Percentiles rank a stretch among this genome's conserved stretches.
Conservation (phyloP, 2,888 invertebrate genomes). For the Stenodema calcarata region DNA sequence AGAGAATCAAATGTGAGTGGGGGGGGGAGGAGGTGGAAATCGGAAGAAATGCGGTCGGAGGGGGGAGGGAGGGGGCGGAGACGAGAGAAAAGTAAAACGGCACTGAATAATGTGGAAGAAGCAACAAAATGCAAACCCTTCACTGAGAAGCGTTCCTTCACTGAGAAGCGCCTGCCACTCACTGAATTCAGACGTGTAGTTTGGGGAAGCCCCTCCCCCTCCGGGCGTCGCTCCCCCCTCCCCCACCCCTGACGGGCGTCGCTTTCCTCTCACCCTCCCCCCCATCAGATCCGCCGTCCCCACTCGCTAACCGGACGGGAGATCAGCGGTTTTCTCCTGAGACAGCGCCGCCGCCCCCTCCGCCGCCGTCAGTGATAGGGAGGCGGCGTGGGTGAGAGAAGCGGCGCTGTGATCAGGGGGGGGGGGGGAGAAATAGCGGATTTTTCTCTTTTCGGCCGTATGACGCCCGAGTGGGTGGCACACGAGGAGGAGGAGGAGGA, state of each 20-base stretch:
- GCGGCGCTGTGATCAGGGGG: too few species aligned
- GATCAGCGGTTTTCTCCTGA: neutral
- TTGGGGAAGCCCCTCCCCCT: slow-evolving; percentile 18
- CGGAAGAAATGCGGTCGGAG: neutral
- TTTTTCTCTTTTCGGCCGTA: neutral
- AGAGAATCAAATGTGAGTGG: neutral
- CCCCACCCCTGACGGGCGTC: neutral
- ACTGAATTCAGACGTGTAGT: slow-evolving; percentile 32
- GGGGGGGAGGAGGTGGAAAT: neutral
- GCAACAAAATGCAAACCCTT: neutral
- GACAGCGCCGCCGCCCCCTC: neutral
- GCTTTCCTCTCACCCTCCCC: neutral
- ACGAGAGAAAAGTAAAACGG: neutral
- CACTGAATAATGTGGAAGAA: neutral
- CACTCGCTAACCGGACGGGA: neutral
- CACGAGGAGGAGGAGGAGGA: neutral
- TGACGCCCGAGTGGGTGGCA: neutral
- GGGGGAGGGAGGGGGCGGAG: neutral
- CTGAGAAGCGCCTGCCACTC: slow-evolving; percentile 36
- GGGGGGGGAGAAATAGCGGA: neutral
- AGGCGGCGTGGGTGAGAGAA: neutral
- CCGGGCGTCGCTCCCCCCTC: neutral
- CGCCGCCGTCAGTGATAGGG: neutral
- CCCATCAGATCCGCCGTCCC: neutral
- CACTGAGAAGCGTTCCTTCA: neutral